Conservation (phyloP, 2,113 vertebrate species). For the Cephalopholis sonnerati region DNA sequence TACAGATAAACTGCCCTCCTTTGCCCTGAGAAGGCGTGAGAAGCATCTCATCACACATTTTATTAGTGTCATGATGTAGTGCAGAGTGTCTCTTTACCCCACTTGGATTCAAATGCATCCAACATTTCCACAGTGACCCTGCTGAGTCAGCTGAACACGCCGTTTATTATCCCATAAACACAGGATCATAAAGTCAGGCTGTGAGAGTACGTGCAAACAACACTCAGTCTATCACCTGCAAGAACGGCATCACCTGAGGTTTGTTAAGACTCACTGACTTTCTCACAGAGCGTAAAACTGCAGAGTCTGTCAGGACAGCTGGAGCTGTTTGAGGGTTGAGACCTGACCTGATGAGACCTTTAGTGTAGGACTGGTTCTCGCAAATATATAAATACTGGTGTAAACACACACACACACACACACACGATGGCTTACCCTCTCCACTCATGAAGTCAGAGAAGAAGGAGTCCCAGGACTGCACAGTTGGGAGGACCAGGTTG, state of each 20-base stretch:
- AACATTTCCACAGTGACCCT: background rate
- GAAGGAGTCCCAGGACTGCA: conserved; percentile 87
- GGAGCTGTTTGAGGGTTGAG: too few relatives aligned
- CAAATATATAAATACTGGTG: too few relatives aligned
- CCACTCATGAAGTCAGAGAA: conserved; percentile 86
- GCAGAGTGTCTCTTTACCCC: background rate
- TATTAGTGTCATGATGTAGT: accelerated
- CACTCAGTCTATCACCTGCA: too few relatives aligned
- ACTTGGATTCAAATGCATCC: background rate
- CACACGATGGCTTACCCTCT: conserved; percentile 78
- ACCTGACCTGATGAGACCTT: too few relatives aligned
- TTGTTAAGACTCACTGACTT: too few relatives aligned
- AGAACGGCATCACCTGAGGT: too few relatives aligned
- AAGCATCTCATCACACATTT: background rate
- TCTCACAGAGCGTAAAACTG: too few relatives aligned
- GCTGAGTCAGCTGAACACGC: background rate
- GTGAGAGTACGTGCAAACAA: background rate
- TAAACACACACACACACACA: too few relatives aligned
- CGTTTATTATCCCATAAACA: conserved; percentile 11
- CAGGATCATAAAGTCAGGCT: background rate
- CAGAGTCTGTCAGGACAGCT: too few relatives aligned
- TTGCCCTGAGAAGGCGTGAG: background rate
- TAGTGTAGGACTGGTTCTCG: too few relatives aligned
- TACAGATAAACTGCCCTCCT: background rate
- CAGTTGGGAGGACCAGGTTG: conserved; percentile 79